Conservation (phyloP, 2,113 vertebrate species). For the Menidia beryllina region DNA sequence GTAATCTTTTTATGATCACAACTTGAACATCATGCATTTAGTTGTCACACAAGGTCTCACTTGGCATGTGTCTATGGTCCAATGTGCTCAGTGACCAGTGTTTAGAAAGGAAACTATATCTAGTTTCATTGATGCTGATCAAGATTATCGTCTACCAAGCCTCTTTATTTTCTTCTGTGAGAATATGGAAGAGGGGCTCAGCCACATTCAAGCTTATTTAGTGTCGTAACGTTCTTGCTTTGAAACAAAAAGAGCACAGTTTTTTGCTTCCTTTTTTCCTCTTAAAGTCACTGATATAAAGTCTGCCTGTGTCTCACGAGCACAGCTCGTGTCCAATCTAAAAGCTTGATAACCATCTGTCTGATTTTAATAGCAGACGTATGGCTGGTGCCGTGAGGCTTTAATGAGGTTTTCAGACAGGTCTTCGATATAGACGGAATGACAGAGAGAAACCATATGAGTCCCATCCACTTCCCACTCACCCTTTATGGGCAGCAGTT, state of each 20-base stretch:
- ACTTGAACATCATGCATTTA: no score
- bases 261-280: constrained; percentile 40
- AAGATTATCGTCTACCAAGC: no score
- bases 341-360: constrained; percentile 74
- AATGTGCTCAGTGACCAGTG: no score
- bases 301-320: constrained; percentile 45
- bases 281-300: constrained; percentile 9
- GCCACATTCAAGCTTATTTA: no score
- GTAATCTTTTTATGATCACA: no score
- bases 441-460: constrained; percentile 72
- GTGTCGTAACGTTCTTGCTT: no score
- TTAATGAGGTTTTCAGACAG: constrained; percentile 75
- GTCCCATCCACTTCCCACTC: constrained; percentile 57
- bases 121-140: no score
- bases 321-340: constrained; percentile 73
- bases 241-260: constrained; percentile 2
- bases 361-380: constrained; percentile 60
- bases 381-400: constrained; percentile 66
- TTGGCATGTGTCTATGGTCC: no score
- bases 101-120: no score
- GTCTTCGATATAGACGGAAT: constrained; percentile 67
- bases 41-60: no score
- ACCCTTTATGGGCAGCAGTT: constrained; percentile 65
- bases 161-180: no score
- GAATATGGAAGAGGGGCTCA: no score